Evolutionary conservation across 1,140 invertebrate genomes (phyloP), one percentile per base, ranked within the genome.

Genomic region (Papilio glaucus): DNA sequence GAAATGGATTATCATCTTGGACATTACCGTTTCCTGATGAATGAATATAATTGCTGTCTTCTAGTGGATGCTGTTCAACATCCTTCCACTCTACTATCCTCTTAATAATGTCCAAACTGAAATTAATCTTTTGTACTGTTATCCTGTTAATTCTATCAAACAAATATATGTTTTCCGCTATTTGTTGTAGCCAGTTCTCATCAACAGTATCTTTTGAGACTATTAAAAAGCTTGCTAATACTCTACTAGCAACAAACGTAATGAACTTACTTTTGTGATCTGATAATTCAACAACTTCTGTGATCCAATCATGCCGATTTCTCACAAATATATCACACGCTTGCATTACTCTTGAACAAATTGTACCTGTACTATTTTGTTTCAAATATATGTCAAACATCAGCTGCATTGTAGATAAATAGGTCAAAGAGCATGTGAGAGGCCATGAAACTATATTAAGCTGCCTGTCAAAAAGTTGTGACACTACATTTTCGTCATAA

Each of bases 11-110:
- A 65, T 92, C 90, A 62, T 89, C 89, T 62, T 90, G 89, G 8
- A 90, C 84, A 74, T 87, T 83, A 15, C 80, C 67, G 68, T 63
- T 86, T 21, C 80, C 80, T n/a, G 81, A 57, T 71, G 86, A 77
- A 77, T 90, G 91, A 68, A 89, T 88, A 76, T 90, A 89, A 77
- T 93, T 94, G 70, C 92, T 93, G 37, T 97, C 97, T 82, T 97
- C 97, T 18, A 97, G 84, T 0, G 97, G 96, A 94, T 98, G 97
- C 73, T 96, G 95, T 77, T 96, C 96, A 39, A 96, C 94, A 87
- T 98, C 97, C 87, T 97, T 98, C 95, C 97, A 97, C 85, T 98
- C 97, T 0, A 98, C 96, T 74, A 98, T 96, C 71, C 96, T 94
- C 82, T 97, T 97, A 45, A 98, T 95, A 45, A 98, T 95, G 83